A percentile compares a stretch with the other conserved stretches of the same genome.
Conservation (phyloP, 2,113 vertebrate genomes). For the Aleadryas rufinucha region DNA sequence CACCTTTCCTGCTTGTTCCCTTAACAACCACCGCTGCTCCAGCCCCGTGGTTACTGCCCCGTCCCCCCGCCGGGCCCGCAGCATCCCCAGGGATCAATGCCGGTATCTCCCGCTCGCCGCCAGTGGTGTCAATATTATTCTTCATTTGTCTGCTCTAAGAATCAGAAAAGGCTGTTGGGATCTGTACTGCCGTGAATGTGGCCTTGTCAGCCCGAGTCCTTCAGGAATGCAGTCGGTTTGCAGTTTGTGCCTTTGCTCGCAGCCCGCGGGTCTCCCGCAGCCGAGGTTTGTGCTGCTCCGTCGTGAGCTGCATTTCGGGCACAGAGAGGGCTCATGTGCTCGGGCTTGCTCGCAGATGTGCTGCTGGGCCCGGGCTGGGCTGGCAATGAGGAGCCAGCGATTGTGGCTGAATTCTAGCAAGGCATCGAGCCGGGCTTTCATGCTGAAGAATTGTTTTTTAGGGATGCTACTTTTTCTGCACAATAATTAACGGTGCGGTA, state of each 20-base stretch:
- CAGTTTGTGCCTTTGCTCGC: not conserved
- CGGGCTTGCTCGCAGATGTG: not conserved
- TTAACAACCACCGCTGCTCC: not conserved
- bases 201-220: not conserved
- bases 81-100: not conserved
- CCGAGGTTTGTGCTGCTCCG: not conserved
- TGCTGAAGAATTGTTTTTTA: not conserved
- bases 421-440: not conserved
- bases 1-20: conserved; percentile 27
- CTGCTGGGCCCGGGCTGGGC: not conserved
- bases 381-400: not conserved
- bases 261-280: not conserved
- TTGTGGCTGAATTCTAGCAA: not conserved
- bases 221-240: not conserved
- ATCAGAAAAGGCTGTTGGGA: not conserved
- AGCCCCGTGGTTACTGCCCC: not conserved
- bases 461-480: not conserved
- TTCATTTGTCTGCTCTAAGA: not conserved
- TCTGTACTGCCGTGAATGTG: not conserved
- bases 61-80: not conserved
- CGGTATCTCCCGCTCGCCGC: not conserved
- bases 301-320: not conserved
- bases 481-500: fast-evolving
- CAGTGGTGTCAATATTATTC: not conserved
- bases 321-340: not conserved